Conservation (phyloP, 1,140 invertebrate genomes). For the Elymnias hypermnestra region DNA sequence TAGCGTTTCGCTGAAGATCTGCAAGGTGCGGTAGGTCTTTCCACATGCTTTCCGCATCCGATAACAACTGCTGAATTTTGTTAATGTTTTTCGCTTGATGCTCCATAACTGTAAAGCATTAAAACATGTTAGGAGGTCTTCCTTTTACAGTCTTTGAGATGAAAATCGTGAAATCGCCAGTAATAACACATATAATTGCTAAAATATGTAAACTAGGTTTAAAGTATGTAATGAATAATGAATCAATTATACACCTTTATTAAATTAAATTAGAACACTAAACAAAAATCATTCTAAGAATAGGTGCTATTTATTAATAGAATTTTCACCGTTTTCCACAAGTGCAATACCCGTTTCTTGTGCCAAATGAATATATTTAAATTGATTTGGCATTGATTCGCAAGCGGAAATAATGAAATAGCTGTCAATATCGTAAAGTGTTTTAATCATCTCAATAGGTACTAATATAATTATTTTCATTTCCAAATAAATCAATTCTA, state of each 20-base stretch:
- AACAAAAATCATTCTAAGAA: background rate
- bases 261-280: background rate
- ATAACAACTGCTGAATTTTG: constrained; percentile 58
- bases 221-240: too few relatives aligned
- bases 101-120: constrained; percentile 49
- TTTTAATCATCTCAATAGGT: too few relatives aligned
- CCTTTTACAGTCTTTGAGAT: too few relatives aligned
- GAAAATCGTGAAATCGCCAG: too few relatives aligned
- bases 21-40: constrained; percentile 54
- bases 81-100: constrained; percentile 63
- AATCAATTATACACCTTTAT: too few relatives aligned
- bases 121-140: too few relatives aligned
- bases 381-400: constrained; percentile 8
- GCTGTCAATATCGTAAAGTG: background rate
- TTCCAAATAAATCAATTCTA: too few relatives aligned
- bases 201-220: too few relatives aligned
- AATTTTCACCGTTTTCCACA: too few relatives aligned
- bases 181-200: too few relatives aligned
- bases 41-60: constrained; percentile 64
- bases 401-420: background rate
- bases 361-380: constrained; percentile 6
- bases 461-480: too few relatives aligned
- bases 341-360: background rate
- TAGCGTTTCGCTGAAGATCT: constrained; percentile 43
- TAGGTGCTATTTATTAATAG: too few relatives aligned